Base-by-base conservation (phyloP, 2,797 vertebrate species). In the Phoxinus dragarum region DNA sequence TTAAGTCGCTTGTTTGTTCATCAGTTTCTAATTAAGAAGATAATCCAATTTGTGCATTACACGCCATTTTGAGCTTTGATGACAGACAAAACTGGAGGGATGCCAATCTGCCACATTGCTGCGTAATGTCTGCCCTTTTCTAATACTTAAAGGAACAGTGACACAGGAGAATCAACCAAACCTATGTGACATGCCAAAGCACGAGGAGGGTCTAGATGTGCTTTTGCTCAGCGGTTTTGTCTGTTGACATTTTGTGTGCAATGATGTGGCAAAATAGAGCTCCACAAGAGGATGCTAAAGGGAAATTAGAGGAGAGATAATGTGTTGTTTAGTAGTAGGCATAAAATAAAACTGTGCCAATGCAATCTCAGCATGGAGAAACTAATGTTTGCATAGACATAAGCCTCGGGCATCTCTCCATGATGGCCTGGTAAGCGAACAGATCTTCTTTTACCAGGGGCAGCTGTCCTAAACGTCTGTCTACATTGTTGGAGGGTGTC, bases 31-130 rank as follows among this genome's bases (percentile, higher is more conserved):
- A 94, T 93, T 93, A 89, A 67, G 44, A 69, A 91, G 81, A 91
- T 92, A 91, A 93, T 92, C 89, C 81, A 80, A 84, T 89, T 83
- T 88, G 89, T 88, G 91, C 92, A 89, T 90, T 92, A 91, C 86
- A 90, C 87, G 88, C 90, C 91, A 93, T 93, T 92, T 94, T 92
- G 87, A 92, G 93, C 89, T 82, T 88, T 88, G 76, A 92, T 92
- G 91, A 94, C 86, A 91, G 91, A 93, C 89, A 77, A 89, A 88
- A 40, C 17, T 91, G 92, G 91, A 93, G 75, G 90, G 27, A 71
- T 89, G 90, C 91, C 91, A 94, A 90, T 90, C 89, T 80, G 84
- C 88, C 92, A 87, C 88, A 89, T 90, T 88, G 90, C 91, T 89
- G 93, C 88, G 74, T 92, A 93, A 92, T 91, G 90, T 93, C 88